A percentile compares a stretch with the other conserved stretches of the same genome.
Evolutionary conservation across 2,113 vertebrate species (phyloP).

Genomic region (Antennarius striatus): DNA sequence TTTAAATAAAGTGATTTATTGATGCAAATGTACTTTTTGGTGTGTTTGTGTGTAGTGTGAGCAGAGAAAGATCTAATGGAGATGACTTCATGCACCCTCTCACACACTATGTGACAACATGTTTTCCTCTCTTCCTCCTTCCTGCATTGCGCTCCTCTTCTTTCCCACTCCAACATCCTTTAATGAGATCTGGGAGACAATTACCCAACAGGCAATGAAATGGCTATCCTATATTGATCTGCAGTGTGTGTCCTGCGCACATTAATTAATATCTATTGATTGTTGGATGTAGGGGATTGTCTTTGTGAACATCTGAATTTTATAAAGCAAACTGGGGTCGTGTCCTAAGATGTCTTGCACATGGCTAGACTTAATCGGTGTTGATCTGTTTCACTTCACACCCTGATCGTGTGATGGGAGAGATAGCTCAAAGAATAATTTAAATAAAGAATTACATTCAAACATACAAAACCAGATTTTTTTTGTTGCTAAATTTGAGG

Average conservation of each 20-base stretch:
- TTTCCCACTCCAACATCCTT: slow-evolving; percentile 25
- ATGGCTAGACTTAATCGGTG: background rate
- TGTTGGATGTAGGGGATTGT: slow-evolving; percentile 31
- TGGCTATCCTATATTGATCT: slow-evolving; percentile 52
- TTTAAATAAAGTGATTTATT: slow-evolving; percentile 96
- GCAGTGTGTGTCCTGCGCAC: slow-evolving; percentile 31
- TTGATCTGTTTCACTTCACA: background rate
- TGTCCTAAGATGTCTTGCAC: background rate
- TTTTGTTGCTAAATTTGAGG: background rate
- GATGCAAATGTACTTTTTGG: slow-evolving; percentile 62
- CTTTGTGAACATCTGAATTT: slow-evolving; percentile 38
- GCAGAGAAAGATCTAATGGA: background rate
- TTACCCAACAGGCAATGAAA: slow-evolving; percentile 51
- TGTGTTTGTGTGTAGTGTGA: background rate
- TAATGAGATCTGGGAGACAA: slow-evolving; percentile 72
- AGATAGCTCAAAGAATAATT: background rate
- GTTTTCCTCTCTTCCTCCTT: slow-evolving; percentile 6
- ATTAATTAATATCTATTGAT: slow-evolving; percentile 66
- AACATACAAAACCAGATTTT: background rate
- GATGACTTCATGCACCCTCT: slow-evolving; percentile 6
- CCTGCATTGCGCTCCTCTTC: background rate
- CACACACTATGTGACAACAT: slow-evolving; percentile 8
- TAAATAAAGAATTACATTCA: background rate
- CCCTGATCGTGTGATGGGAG: background rate
- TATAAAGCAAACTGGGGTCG: slow-evolving; percentile 11